These are phyloP conservation scores for Anthoptus insignis DNA, from an alignment of 2,888 invertebrate genomes.

Conservation along the genomic window DNA sequence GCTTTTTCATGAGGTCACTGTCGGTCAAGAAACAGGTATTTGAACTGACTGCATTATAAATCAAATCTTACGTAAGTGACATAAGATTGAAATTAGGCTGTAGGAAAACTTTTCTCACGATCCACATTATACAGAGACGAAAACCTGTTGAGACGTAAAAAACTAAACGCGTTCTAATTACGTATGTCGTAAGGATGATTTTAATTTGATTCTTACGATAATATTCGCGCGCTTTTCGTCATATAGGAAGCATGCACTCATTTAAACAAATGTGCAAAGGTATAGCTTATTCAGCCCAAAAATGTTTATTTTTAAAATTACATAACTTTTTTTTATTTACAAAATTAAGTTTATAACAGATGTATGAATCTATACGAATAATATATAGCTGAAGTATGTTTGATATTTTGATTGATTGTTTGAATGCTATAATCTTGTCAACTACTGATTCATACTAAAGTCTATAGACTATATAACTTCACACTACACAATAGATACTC, in stretches of 20 bases:
- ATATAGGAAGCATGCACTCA: constrained; percentile 31
- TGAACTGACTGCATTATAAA: constrained; percentile 24
- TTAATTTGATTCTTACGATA: constrained; percentile 10
- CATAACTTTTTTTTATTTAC: too few relatives aligned
- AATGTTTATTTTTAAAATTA: not conserved
- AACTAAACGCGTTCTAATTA: constrained; percentile 21
- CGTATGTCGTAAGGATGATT: constrained; percentile 7
- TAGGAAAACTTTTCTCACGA: constrained; percentile 52
- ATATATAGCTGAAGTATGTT: too few relatives aligned
- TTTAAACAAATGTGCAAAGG: not conserved
- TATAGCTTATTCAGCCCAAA: not conserved
- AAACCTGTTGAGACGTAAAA: constrained; percentile 27
- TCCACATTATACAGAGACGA: constrained; percentile 51
- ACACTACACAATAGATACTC: too few relatives aligned
- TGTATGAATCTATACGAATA: too few relatives aligned
- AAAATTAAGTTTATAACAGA: too few relatives aligned
- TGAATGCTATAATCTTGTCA: too few relatives aligned
- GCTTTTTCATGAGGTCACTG: constrained; percentile 77
- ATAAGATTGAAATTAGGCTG: constrained; percentile 42
- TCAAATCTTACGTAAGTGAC: not conserved
- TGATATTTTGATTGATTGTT: too few relatives aligned
- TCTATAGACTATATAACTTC: too few relatives aligned
- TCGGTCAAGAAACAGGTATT: constrained; percentile 80
- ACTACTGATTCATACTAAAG: too few relatives aligned
- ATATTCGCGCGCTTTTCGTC: constrained; percentile 38